Conservation (phyloP, 2,113 vertebrate genomes). For the Hiodon tergisus region DNA sequence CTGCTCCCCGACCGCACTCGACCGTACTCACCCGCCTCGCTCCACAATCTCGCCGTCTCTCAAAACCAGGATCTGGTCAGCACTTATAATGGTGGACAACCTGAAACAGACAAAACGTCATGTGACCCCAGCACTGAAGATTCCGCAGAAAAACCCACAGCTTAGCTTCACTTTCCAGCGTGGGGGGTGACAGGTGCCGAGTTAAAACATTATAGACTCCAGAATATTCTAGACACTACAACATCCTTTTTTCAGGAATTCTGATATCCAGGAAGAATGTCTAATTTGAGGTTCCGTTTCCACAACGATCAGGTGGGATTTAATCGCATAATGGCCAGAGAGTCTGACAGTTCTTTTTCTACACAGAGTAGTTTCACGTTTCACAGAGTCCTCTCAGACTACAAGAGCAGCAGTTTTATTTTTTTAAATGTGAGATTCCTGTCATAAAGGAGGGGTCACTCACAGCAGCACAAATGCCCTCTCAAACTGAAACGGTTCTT, state of each 20-base stretch:
- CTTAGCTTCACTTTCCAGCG: too few species aligned
- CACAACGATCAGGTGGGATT: neutral
- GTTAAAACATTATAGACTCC: too few species aligned
- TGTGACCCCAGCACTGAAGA: neutral
- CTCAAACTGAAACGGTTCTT: neutral
- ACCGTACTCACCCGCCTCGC: constrained; percentile 73
- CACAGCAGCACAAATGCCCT: too few species aligned
- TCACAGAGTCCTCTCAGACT: neutral
- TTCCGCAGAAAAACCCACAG: too few species aligned
- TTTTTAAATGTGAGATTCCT: too few species aligned
- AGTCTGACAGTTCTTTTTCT: neutral
- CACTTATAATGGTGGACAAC: constrained; percentile 83
- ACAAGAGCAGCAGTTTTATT: neutral
- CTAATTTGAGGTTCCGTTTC: neutral
- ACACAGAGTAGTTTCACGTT: neutral
- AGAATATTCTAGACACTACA: neutral
- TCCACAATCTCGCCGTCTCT: constrained; percentile 77
- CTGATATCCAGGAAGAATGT: neutral
- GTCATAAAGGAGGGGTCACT: too few species aligned
- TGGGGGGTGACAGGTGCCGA: too few species aligned
- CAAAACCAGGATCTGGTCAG: constrained; percentile 91
- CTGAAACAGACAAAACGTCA: constrained; percentile 48
- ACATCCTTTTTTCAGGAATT: neutral
- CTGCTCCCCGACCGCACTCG: neutral
- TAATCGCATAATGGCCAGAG: neutral